Percentiles rank a stretch among this genome's conserved stretches.
These are phyloP conservation scores for Gymnosoma rotundatum DNA, from an alignment of 2,888 invertebrate genomes.

Conservation along the genomic window DNA sequence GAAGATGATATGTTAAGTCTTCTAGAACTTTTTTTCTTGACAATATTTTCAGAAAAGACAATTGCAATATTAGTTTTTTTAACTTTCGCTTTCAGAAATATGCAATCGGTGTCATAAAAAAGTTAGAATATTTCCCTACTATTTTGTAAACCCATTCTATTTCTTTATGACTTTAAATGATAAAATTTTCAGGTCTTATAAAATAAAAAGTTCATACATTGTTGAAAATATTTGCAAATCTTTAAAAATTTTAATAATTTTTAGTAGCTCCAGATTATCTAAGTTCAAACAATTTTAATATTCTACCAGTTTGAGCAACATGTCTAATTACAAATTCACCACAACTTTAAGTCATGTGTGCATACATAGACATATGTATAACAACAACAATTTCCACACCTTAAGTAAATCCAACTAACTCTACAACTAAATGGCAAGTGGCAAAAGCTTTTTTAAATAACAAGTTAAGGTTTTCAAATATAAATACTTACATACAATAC, in stretches of 20 bases:
- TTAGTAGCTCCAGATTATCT: conserved; percentile 31
- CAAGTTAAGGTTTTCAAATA: conserved; percentile 39
- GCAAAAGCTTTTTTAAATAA: conserved; percentile 61
- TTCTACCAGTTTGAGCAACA: conserved; percentile 52
- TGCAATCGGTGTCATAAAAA: too few species aligned
- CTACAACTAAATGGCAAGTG: conserved; percentile 46
- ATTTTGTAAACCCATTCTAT: too few species aligned
- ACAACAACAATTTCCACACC: conserved; percentile 73
- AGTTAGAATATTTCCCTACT: too few species aligned
- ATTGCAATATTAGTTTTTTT: too few species aligned
- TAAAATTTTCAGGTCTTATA: too few species aligned
- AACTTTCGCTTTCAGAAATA: too few species aligned
- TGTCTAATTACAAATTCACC: conserved; percentile 80
- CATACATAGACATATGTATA: conserved; percentile 51
- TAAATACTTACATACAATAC: neutral
- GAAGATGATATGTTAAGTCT: too few species aligned
- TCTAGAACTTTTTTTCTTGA: too few species aligned
- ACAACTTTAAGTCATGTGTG: conserved; percentile 76
- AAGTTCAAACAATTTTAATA: conserved; percentile 39
- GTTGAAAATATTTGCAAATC: neutral
- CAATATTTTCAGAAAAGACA: too few species aligned
- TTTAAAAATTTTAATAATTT: conserved; percentile 12
- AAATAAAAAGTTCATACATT: too few species aligned
- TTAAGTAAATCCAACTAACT: conserved; percentile 67
- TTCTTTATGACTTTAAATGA: too few species aligned